Conservation (phyloP, 2,888 invertebrate genomes). For the Dryococelus australis region DNA sequence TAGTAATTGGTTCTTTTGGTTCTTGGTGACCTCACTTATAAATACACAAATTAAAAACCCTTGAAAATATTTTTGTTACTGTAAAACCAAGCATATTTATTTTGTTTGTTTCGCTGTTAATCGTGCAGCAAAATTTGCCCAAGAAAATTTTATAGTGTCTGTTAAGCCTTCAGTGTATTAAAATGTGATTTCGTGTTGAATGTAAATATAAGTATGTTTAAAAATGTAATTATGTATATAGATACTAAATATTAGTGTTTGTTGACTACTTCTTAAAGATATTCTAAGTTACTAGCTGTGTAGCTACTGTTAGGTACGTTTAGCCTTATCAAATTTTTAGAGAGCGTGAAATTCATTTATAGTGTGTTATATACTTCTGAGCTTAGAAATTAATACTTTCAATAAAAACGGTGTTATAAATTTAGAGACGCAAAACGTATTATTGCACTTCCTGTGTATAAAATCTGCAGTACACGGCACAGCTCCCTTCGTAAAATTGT, state of each 20-base stretch:
- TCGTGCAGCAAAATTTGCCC: not conserved
- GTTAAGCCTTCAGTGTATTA: not conserved
- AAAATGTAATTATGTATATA: slow-evolving; percentile 28
- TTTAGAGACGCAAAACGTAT: not conserved
- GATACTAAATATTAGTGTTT: not conserved
- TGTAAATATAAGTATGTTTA: slow-evolving; percentile 25
- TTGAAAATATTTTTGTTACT: not conserved
- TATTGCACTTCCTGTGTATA: not conserved
- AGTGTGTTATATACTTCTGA: not conserved
- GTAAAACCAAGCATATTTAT: not conserved
- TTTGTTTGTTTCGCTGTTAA: not conserved
- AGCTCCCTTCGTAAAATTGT: not conserved
- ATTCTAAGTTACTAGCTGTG: not conserved
- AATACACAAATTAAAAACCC: too few species aligned
- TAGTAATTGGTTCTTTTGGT: too few species aligned
- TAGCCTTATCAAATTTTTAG: not conserved
- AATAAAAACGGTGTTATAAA: not conserved
- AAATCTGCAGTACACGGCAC: not conserved
- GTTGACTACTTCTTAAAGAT: not conserved
- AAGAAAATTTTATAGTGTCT: slow-evolving; percentile 18
- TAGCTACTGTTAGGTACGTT: not conserved
- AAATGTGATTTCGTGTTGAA: slow-evolving; percentile 29
- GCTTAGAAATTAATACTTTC: not conserved
- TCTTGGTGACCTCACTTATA: too few species aligned
- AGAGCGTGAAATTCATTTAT: not conserved